Evolutionary conservation across 1,140 invertebrate species (phyloP).

Genomic region (Diorhabda sublineata): DNA sequence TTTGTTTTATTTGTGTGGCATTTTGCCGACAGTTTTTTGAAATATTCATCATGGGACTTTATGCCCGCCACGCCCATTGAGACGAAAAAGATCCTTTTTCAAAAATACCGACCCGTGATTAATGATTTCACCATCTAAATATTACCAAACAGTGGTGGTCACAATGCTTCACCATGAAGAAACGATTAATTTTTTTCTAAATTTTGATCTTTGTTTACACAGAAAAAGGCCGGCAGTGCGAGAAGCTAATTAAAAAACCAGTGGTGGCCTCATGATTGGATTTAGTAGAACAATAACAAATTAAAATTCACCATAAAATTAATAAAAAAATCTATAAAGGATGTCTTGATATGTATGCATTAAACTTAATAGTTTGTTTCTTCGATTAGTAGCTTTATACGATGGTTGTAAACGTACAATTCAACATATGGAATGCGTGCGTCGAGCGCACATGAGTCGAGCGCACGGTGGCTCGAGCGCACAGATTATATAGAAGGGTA

Average conservation of each 20-base stretch:
- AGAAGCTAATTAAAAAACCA: background rate
- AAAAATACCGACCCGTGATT: constrained; percentile 8
- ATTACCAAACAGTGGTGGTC: constrained; percentile 15
- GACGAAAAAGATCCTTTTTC: constrained; percentile 7
- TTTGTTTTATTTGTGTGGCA: constrained; percentile 16
- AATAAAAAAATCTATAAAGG: too few species aligned
- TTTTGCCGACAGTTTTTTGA: constrained; percentile 9
- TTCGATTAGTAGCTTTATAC: too few species aligned
- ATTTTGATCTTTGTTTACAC: constrained; percentile 10
- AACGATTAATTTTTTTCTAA: constrained; percentile 3
- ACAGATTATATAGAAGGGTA: too few species aligned
- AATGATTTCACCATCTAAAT: constrained; percentile 16
- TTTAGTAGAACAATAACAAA: too few species aligned
- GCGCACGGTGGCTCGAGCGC: too few species aligned
- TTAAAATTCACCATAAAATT: too few species aligned
- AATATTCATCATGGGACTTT: constrained; percentile 6
- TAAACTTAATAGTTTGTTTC: too few species aligned
- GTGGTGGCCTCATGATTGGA: background rate
- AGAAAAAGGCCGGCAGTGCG: background rate
- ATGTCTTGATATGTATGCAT: too few species aligned
- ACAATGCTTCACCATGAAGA: background rate
- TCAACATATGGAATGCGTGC: too few species aligned
- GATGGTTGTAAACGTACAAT: too few species aligned
- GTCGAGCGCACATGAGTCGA: too few species aligned
- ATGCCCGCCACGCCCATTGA: constrained; percentile 6